These are phyloP conservation scores for Tenthredo livida DNA, from an alignment of 2,888 invertebrate species.

Conservation along the genomic window DNA sequence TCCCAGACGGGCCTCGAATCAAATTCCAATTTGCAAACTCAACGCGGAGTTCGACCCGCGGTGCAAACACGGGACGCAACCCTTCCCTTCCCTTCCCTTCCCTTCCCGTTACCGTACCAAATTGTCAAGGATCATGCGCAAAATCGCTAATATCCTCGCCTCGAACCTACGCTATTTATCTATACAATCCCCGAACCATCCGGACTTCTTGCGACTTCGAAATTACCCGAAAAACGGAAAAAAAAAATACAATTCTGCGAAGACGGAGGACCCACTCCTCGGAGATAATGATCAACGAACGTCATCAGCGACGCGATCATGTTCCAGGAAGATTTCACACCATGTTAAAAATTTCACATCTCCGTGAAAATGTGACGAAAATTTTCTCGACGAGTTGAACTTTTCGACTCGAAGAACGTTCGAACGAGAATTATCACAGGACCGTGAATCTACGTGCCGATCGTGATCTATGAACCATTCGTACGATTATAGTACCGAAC, in stretches of 20 bases:
- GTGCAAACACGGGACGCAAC: slow-evolving; percentile 4
- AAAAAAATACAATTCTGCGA: background rate
- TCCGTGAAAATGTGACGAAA: too few species aligned
- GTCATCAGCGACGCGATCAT: too few species aligned
- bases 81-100: too few species aligned
- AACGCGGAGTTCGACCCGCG: slow-evolving; percentile 53
- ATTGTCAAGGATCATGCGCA: slow-evolving; percentile 45
- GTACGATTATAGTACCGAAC: background rate
- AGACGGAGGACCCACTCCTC: background rate
- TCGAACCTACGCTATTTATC: background rate
- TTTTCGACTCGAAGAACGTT: too few species aligned
- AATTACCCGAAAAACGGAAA: background rate
- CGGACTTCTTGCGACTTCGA: background rate
- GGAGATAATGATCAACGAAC: background rate
- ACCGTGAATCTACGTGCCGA: too few species aligned
- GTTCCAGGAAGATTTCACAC: too few species aligned
- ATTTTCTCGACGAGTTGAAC: too few species aligned
- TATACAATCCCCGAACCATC: background rate
- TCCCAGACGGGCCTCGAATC: slow-evolving; percentile 53
- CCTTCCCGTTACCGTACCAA: too few species aligned
- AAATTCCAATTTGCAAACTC: slow-evolving; percentile 62
- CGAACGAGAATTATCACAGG: too few species aligned
- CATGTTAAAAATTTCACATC: too few species aligned
- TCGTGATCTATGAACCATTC: background rate
- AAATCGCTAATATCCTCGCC: slow-evolving; percentile 41